Evolutionary conservation across 2,888 invertebrate genomes (phyloP).

Genomic region (Andrena minutula): DNA sequence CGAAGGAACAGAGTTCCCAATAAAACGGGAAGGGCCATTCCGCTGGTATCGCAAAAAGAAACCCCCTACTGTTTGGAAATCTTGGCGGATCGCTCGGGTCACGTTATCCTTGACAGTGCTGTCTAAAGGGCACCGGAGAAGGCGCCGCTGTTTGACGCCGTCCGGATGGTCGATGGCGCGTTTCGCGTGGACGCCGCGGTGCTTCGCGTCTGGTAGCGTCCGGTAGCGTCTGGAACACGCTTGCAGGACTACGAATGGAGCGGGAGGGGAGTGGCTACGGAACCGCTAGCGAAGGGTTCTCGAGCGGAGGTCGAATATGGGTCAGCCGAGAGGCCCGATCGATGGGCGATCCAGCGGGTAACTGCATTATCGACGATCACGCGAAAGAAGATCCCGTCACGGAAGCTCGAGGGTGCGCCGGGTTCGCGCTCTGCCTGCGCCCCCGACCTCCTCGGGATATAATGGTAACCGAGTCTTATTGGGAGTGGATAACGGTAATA

Average conservation of each 20-base stretch:
- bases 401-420: slow-evolving; percentile 26
- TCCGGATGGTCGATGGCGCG: background rate
- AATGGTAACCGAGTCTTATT: slow-evolving; percentile 22
- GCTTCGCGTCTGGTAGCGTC: too few species aligned
- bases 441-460: slow-evolving; percentile 26
- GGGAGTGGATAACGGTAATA: slow-evolving; percentile 7
- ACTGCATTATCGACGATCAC: slow-evolving; percentile 74
- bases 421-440: slow-evolving; percentile 7
- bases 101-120: slow-evolving; percentile 1
- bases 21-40: too few species aligned
- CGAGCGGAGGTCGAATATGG: slow-evolving; percentile 62
- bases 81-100: background rate
- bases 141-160: background rate
- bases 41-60: background rate
- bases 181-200: background rate
- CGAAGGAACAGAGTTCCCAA: too few species aligned
- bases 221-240: background rate
- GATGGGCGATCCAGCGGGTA: slow-evolving; percentile 67
- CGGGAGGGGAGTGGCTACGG: background rate
- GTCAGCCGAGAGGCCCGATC: slow-evolving; percentile 63
- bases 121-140: background rate
- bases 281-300: slow-evolving; percentile 38
- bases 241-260: background rate
- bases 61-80: background rate
- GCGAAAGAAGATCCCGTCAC: slow-evolving; percentile 63